These are phyloP conservation scores for Steinernema feltiae DNA, from an alignment of 1,140 invertebrate species.

Conservation along the genomic window DNA sequence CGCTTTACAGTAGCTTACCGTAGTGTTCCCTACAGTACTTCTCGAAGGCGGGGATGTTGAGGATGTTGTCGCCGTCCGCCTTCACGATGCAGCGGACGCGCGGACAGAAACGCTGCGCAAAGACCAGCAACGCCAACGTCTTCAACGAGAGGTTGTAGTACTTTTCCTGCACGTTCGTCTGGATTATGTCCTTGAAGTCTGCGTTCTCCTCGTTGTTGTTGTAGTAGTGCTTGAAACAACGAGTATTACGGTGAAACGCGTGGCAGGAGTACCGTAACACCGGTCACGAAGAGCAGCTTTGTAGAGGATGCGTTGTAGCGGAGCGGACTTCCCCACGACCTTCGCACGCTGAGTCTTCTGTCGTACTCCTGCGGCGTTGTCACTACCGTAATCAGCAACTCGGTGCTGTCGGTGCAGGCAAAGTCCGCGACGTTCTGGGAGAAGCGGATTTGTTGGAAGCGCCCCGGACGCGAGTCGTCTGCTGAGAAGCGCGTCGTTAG, in stretches of 20 bases:
- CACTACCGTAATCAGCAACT: not conserved
- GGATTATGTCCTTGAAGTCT: not conserved
- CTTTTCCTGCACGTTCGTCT: not conserved
- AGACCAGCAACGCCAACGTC: not conserved
- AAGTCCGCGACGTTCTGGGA: not conserved
- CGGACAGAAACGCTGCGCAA: not conserved
- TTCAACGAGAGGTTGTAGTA: not conserved
- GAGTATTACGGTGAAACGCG: not conserved
- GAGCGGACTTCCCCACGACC: not conserved
- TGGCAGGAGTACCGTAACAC: not conserved
- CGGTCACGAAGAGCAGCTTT: not conserved
- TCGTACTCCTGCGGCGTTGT: not conserved
- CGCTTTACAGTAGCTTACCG: not conserved
- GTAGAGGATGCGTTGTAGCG: not conserved
- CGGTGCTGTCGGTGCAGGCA: not conserved
- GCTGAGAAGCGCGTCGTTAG: not conserved
- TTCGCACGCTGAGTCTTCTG: not conserved
- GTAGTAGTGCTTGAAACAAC: slow-evolving; percentile 3
- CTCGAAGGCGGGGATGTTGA: not conserved
- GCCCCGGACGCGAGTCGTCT: not conserved
- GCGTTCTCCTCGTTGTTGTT: not conserved
- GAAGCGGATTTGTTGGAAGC: not conserved
- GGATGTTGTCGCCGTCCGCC: not conserved
- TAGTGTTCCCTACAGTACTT: not conserved
- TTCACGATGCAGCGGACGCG: not conserved